phyloP scores from a whole-genome alignment of 2,797 vertebrate species.

The Artibeus jamaicensis region DNA sequence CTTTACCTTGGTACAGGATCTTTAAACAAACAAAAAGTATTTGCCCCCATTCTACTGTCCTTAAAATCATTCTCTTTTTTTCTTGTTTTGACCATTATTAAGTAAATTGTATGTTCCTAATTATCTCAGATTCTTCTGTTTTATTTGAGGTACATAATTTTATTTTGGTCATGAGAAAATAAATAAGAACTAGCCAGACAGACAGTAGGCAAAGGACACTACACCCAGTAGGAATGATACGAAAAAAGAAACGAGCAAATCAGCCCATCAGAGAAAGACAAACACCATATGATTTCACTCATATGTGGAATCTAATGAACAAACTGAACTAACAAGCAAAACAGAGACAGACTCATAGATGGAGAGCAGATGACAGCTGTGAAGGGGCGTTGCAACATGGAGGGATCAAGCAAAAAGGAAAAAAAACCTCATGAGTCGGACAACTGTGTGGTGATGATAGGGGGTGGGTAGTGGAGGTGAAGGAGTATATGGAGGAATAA shows the following conservation, averaged over 20 bases:
- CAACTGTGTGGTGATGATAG: too few relatives aligned
- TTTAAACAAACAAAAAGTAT: neutral
- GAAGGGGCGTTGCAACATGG: too few relatives aligned
- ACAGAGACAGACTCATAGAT: too few relatives aligned
- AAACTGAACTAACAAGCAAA: too few relatives aligned
- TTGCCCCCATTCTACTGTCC: neutral
- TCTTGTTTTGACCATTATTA: neutral
- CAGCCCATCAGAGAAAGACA: neutral
- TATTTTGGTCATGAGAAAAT: constrained; percentile 1
- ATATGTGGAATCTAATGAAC: too few relatives aligned
- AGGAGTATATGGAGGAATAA: too few relatives aligned
- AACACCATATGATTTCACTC: neutral
- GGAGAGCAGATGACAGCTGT: too few relatives aligned
- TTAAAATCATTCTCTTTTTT: neutral
- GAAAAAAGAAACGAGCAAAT: neutral
- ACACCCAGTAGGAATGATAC: neutral
- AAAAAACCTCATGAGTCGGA: too few relatives aligned
- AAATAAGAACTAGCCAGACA: neutral
- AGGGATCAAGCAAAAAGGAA: too few relatives aligned
- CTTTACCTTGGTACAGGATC: neutral
- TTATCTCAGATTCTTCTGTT: neutral
- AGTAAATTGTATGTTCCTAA: neutral
- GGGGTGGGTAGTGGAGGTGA: too few relatives aligned
- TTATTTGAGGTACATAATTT: neutral
- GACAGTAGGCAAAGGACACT: neutral